Percentiles rank a stretch among this genome's conserved stretches.
Conservation (phyloP, 92 coral and sea anemone species). For the Siderastrea siderea region DNA sequence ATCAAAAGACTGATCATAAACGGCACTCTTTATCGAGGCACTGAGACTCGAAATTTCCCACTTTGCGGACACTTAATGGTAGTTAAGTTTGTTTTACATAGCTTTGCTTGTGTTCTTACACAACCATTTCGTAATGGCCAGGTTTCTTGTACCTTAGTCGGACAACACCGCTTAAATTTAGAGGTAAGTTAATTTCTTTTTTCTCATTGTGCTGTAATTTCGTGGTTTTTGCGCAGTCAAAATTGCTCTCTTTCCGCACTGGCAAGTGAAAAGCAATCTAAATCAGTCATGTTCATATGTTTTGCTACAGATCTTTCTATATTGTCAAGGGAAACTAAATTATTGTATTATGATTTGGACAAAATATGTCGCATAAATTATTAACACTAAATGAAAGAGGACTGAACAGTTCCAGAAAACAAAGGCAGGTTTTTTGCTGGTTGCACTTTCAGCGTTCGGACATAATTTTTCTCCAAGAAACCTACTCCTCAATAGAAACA, state of each 20-base stretch:
- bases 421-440: too few species aligned
- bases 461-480: too few species aligned
- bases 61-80: too few species aligned
- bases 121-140: too few species aligned
- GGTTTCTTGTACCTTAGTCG: too few species aligned
- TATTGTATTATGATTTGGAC: background rate
- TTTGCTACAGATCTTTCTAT: background rate
- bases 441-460: too few species aligned
- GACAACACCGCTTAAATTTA: background rate
- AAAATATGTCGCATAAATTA: background rate
- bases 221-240: conserved; percentile 2
- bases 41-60: too few species aligned
- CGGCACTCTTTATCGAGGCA: conserved; percentile 18
- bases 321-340: background rate
- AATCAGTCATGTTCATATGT: background rate
- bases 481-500: background rate
- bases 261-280: background rate
- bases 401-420: too few species aligned
- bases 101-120: too few species aligned
- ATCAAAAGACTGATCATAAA: conserved; percentile 28
- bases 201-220: background rate
- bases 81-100: too few species aligned
- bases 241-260: background rate
- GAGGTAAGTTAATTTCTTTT: background rate
- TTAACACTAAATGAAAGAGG: background rate